Conservation (phyloP, 1,140 invertebrate genomes). For the Heliconius congener region DNA sequence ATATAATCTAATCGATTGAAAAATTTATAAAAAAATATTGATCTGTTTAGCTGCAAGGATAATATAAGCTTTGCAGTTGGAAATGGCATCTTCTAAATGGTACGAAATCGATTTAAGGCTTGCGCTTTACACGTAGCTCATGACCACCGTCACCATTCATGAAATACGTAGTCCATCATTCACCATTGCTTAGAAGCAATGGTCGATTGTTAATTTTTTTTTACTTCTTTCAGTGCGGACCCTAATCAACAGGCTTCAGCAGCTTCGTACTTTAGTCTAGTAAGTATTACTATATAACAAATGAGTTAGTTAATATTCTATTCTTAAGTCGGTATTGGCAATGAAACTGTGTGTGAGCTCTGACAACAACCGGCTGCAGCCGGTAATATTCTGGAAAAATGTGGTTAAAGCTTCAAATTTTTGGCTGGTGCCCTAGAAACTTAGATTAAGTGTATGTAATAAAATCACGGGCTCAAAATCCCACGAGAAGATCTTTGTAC, state of each 20-base stretch:
- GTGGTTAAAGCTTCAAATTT: neutral
- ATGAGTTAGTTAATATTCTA: neutral
- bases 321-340: neutral
- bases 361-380: neutral
- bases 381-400: neutral
- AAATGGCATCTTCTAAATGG: slow-evolving; percentile 48
- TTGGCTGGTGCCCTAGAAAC: no score
- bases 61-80: slow-evolving; percentile 41
- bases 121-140: slow-evolving; percentile 37
- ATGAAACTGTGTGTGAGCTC: neutral
- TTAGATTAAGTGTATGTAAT: no score
- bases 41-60: slow-evolving; percentile 51
- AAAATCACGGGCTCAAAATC: no score
- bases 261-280: slow-evolving; percentile 50
- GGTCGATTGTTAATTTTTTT: neutral
- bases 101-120: slow-evolving; percentile 34
- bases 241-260: slow-evolving; percentile 47
- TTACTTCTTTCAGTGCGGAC: slow-evolving; percentile 46
- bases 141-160: neutral
- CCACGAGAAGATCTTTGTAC: no score
- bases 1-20: neutral
- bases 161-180: slow-evolving; percentile 1
- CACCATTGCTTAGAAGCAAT: neutral
- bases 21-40: slow-evolving; percentile 9
- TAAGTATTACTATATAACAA: slow-evolving; percentile 17